Evolutionary conservation across 2,797 vertebrate genomes (phyloP).

Genomic region (Sebastes minor): DNA sequence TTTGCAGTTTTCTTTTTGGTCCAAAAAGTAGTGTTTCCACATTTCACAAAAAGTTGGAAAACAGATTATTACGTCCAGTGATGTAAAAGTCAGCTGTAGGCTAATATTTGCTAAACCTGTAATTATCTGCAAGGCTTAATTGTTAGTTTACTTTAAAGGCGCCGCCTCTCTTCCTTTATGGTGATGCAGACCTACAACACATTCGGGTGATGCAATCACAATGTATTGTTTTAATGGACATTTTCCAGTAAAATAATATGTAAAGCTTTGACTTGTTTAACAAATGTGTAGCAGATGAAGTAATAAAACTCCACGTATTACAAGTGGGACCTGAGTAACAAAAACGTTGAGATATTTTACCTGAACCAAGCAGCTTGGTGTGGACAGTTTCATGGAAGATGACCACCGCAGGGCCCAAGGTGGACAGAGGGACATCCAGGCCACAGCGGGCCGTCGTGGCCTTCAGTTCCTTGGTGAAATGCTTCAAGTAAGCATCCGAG

Average conservation of each 20-base stretch:
- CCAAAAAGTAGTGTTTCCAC: background rate
- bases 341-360: conserved; percentile 21
- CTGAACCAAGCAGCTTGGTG: conserved; percentile 93
- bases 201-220: background rate
- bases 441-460: conserved; percentile 96
- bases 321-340: background rate
- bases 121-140: conserved; percentile 7
- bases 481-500: conserved; percentile 96
- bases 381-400: conserved; percentile 99
- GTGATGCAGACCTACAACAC: background rate
- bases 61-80: background rate
- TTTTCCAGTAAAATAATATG: background rate
- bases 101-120: conserved; percentile 29
- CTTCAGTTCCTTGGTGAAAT: conserved; percentile 98
- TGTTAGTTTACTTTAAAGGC: background rate
- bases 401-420: conserved; percentile 95
- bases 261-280: background rate
- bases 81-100: background rate
- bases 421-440: conserved; percentile 96
- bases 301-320: background rate
- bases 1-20: background rate
- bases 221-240: background rate
- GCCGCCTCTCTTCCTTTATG: accelerated
- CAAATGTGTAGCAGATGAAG: background rate
- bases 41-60: conserved; percentile 28